These are phyloP conservation scores for Ptilonorhynchus violaceus DNA, from an alignment of 2,113 vertebrate species.

Conservation along the genomic window DNA sequence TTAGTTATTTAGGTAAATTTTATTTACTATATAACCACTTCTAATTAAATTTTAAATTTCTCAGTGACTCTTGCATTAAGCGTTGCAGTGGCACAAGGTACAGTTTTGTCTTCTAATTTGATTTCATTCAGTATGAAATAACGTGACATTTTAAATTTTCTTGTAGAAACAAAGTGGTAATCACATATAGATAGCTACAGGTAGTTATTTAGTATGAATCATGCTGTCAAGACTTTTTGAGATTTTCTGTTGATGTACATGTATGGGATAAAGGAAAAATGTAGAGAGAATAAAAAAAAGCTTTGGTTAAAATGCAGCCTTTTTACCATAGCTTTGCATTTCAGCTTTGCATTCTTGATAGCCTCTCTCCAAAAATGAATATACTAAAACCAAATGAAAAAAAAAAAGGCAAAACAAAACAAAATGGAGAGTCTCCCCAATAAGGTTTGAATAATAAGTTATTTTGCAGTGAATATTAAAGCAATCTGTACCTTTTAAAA, in stretches of 20 bases:
- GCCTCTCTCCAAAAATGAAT: slow-evolving; percentile 64
- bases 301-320: not conserved
- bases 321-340: slow-evolving; percentile 43
- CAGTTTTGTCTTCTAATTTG: slow-evolving; percentile 32
- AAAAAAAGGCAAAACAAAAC: slow-evolving; percentile 71
- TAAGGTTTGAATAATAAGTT: slow-evolving; percentile 96
- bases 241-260: not conserved
- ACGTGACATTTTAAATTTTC: not conserved
- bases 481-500: slow-evolving; percentile 99
- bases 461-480: slow-evolving; percentile 98
- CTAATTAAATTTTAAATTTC: slow-evolving; percentile 77
- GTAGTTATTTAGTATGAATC: slow-evolving; percentile 33
- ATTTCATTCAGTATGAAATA: not conserved
- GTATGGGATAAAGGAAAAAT: not conserved
- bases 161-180: not conserved
- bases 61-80: slow-evolving; percentile 57
- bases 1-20: slow-evolving; percentile 83
- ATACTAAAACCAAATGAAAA: slow-evolving; percentile 58
- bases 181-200: not conserved
- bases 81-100: slow-evolving; percentile 8
- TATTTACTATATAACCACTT: slow-evolving; percentile 76
- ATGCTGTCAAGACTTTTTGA: not conserved
- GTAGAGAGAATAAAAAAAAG: not conserved
- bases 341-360: slow-evolving; percentile 38
- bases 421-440: slow-evolving; percentile 72